These are phyloP conservation scores for Setophaga kirtlandii DNA, from an alignment of 2,113 vertebrate genomes.

Conservation along the genomic window DNA sequence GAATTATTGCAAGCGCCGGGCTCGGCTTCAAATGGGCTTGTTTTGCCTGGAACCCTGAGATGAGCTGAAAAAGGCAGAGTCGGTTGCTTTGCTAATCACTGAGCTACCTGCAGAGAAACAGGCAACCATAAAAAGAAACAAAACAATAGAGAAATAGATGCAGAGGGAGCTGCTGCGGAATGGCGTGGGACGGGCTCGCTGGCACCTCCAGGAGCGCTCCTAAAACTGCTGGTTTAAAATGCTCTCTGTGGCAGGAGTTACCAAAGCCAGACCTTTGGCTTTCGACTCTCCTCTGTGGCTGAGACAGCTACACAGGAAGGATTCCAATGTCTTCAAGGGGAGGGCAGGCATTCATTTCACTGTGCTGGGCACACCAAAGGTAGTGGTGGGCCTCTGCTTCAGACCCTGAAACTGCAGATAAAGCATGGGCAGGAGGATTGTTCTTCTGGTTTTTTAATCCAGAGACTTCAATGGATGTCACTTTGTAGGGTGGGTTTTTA, in stretches of 20 bases:
- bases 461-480: background rate
- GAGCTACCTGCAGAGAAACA: constrained; percentile 65
- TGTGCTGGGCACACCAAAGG: accelerated
- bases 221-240: background rate
- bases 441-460: background rate
- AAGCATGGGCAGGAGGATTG: background rate
- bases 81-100: background rate
- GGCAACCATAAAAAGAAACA: constrained; percentile 26
- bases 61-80: constrained; percentile 53
- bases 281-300: background rate
- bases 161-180: background rate
- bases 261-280: background rate
- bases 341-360: background rate
- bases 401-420: background rate
- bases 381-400: background rate
- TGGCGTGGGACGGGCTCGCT: background rate
- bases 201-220: background rate
- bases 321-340: accelerated
- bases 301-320: background rate
- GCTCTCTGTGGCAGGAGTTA: background rate
- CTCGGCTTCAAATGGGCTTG: constrained; percentile 61
- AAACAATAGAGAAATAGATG: constrained; percentile 13
- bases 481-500: background rate
- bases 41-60: constrained; percentile 58
- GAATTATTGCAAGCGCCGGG: background rate